Conservation (phyloP, 2,888 invertebrate genomes). For the Diarsia dahlii region DNA sequence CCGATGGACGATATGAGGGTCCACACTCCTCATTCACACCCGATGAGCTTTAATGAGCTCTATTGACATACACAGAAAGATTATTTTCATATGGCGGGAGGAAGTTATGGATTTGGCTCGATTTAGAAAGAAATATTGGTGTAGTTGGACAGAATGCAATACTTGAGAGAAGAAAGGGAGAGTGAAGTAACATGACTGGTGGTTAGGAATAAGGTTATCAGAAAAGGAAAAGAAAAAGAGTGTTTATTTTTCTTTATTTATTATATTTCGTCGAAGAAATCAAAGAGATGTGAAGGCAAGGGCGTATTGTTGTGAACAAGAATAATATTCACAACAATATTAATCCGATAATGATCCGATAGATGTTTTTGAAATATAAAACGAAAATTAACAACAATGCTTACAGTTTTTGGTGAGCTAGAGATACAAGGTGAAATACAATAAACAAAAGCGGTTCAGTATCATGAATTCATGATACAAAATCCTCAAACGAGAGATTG, state of each 20-base stretch:
- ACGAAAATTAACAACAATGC: not conserved
- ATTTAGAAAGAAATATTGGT: not conserved
- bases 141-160: conserved; percentile 29
- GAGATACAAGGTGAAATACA: not conserved
- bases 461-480: too few species aligned
- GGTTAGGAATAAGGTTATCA: conserved; percentile 22
- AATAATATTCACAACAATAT: not conserved
- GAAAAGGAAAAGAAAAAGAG: not conserved
- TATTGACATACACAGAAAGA: conserved; percentile 77
- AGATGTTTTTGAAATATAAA: not conserved
- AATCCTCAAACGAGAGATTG: not conserved
- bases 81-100: conserved; percentile 20
- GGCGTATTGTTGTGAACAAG: not conserved
- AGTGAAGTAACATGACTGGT: conserved; percentile 25
- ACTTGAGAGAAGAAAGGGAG: conserved; percentile 17
- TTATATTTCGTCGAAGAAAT: not conserved
- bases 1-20: conserved; percentile 84
- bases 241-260: not conserved
- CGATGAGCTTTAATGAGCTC: conserved; percentile 83
- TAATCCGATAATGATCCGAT: not conserved
- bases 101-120: conserved; percentile 10
- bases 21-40: conserved; percentile 81
- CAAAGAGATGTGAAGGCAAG: not conserved
- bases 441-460: not conserved
- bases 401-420: not conserved